Evolutionary conservation across 2,888 invertebrate species (phyloP).

Genomic region (Habrosyne pyritoides): DNA sequence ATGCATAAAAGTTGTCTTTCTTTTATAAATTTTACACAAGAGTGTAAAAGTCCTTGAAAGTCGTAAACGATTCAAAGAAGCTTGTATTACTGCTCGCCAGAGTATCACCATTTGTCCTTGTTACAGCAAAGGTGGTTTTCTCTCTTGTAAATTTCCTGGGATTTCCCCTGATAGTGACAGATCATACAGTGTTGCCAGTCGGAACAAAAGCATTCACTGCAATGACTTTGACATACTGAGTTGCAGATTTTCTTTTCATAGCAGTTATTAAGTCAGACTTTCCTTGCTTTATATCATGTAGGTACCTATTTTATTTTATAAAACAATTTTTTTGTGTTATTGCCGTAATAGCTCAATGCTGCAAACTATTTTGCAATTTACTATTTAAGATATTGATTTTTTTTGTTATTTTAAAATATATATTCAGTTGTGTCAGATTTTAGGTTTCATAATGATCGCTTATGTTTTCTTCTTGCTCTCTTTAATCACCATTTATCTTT

Average conservation of each 20-base stretch:
- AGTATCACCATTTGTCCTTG: slow-evolving; percentile 60
- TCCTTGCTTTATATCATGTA: not conserved
- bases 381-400: too few species aligned
- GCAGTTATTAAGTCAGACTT: not conserved
- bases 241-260: slow-evolving; percentile 7
- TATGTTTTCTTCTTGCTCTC: too few species aligned
- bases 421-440: too few species aligned
- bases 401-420: too few species aligned
- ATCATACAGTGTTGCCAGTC: slow-evolving; percentile 48
- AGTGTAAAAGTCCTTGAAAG: slow-evolving; percentile 32
- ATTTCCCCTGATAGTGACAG: slow-evolving; percentile 64
- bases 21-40: not conserved
- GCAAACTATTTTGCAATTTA: too few species aligned
- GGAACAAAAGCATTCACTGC: slow-evolving; percentile 28
- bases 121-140: slow-evolving; percentile 51
- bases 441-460: too few species aligned
- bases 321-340: too few species aligned
- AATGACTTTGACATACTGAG: slow-evolving; percentile 20
- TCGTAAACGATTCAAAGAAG: slow-evolving; percentile 44
- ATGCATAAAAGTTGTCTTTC: not conserved
- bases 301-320: too few species aligned
- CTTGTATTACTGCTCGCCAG: slow-evolving; percentile 44
- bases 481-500: too few species aligned
- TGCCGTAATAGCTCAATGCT: too few species aligned
- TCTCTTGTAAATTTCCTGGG: slow-evolving; percentile 48